Evolutionary conservation across 1,140 invertebrate species (phyloP), one percentile per base, ranked within the genome.

Genomic region (Kradibia gibbosae): DNA sequence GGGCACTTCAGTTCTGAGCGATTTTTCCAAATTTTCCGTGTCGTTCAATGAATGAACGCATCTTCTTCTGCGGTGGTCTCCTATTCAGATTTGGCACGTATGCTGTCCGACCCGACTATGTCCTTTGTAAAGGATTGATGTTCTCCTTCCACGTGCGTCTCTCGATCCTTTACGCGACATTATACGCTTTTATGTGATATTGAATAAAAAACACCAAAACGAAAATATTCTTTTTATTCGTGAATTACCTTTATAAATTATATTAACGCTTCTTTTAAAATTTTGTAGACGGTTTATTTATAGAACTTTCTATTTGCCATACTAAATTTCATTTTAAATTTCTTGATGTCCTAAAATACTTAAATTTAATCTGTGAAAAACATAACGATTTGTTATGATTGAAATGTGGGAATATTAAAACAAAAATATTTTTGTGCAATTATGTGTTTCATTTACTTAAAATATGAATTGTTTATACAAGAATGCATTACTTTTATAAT

Each of bases 1-100:
- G 53, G 82, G 71, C 42, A 80, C 77, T 78, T 65, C 67, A 76
- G n/a, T 8, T 17, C 31, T 36, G 28, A 28, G 34, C 50, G 48
- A 60, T 50, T 65, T 65, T 74, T 74, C 70, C 10, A 48, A 60
- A 4, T 34, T 67, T 50, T 78, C 50, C 10, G 0, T 8, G 36
- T 65, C 36, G 15, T 36, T 11, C 2, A 65, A 0, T n/a, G 62
- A 67, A 67, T 39, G 5, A 39, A 39, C n/a, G 15, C 11, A 22
- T 7, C 34, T 10, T 67, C 62, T 13, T 67, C 62, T 67, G 62
- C 34, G 62, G 62, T 67, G 62, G 62, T 67, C 34, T 22, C 11
- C 20, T 8, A 67, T 67, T 67, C 62, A 39, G 4, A 67, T 67
- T 67, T 62, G 36, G 17, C 34, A 13, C 39, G 34, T 39, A 67